Base-by-base conservation (phyloP, 1,140 invertebrate genomes). In the Latrodectus geometricus region DNA sequence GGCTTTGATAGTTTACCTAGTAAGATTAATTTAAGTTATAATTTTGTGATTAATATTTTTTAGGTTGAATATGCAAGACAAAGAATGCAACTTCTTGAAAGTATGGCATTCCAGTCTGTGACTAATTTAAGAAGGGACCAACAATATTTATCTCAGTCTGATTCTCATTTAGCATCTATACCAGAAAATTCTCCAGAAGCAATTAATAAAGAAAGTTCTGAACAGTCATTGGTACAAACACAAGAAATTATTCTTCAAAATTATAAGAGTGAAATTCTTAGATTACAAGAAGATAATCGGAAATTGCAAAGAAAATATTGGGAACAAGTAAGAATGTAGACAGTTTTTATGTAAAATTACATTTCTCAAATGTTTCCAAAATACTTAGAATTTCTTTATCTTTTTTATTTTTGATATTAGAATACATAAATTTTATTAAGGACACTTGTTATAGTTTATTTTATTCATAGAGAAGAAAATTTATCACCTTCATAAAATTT, bases 91-190 rank as follows among this genome's bases (percentile, higher is more conserved):
- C 66, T 87, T 17, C 9, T 87, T 49, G 85, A 87, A 73, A 79
- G 65, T 74, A 21, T 54, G 20, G 8, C 65, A 8, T 70, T 72
- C 56, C 75, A 56, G 68, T 76, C 85, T 68, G 70, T 80, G 15
- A 65, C 85, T 15, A 61, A 73, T 56, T 75, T 80, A 21, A 49
- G 69, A 74, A 48, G 52, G 50, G 76, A 87, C 65, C 70, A 79
- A 35, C 83, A 86, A 14, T 76, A 87, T 78, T 61, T 87, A 4
- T 87, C 85, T 5, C 85, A 80, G 8, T 87, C 85, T 21, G 85
- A 87, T 74, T 87, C 85, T 52, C 85, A 87, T 87, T 80, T 87
- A 74, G 76, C 85, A 52, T 87, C 85, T 8, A 87, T 87, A 61
- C 85, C 85, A 21, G 85, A 87, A 87, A 87, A 87, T 66, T 87